A percentile compares a stretch with the other conserved stretches of the same genome.
Evolutionary conservation across 2,888 invertebrate genomes (phyloP).

Genomic region (Palloptera scutellata): DNA sequence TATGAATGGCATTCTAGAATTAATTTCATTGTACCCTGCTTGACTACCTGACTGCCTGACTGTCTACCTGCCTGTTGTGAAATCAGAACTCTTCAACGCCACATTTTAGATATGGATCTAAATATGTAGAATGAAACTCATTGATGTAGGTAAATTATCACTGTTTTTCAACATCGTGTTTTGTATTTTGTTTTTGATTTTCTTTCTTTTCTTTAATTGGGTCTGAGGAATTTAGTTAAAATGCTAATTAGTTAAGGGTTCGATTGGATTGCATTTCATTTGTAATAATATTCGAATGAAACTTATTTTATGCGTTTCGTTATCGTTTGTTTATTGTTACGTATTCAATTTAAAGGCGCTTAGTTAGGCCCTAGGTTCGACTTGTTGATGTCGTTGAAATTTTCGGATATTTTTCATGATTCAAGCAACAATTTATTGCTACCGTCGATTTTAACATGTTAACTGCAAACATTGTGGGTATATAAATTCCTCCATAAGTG

Average conservation of each 20-base stretch:
- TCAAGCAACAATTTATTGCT: too few species aligned
- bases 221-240: constrained; percentile 60
- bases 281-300: not conserved
- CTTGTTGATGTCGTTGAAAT: too few species aligned
- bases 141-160: constrained; percentile 64
- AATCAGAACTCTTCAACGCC: constrained; percentile 42
- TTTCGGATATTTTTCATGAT: too few species aligned
- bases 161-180: constrained; percentile 21
- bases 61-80: constrained; percentile 40
- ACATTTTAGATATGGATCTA: constrained; percentile 19
- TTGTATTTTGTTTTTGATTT: constrained; percentile 33
- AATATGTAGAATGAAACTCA: constrained; percentile 54
- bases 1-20: constrained; percentile 24
- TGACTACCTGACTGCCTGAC: not conserved
- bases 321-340: too few species aligned
- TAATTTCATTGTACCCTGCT: not conserved
- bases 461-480: too few species aligned
- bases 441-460: too few species aligned
- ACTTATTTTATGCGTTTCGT: too few species aligned
- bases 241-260: constrained; percentile 58
- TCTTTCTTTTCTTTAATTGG: constrained; percentile 59
- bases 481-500: too few species aligned
- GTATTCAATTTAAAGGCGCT: too few species aligned
- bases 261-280: not conserved
- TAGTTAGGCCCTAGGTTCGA: too few species aligned